Conservation (phyloP, 2,888 invertebrate genomes). For the Tyria jacobaeae region DNA sequence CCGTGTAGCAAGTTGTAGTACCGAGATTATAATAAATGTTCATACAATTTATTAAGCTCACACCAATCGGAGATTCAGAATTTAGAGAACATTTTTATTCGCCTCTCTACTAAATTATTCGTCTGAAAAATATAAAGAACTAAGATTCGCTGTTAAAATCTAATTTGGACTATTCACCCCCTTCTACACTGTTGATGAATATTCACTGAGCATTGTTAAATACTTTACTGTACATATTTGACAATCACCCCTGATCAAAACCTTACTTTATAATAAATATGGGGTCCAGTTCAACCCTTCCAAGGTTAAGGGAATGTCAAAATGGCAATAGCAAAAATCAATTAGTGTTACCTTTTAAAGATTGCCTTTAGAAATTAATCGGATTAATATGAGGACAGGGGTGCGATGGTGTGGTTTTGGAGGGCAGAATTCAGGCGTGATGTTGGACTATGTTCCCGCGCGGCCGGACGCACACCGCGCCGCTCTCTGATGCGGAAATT, state of each 20-base stretch:
- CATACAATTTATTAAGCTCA: constrained; percentile 70
- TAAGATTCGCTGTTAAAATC: constrained; percentile 59
- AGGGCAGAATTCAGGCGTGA: constrained; percentile 31
- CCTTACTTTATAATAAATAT: constrained; percentile 49
- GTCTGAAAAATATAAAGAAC: constrained; percentile 54
- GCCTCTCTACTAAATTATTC: constrained; percentile 56
- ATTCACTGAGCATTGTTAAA: constrained; percentile 79
- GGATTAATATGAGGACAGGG: constrained; percentile 71
- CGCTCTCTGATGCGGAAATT: constrained; percentile 73
- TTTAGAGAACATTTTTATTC: background rate
- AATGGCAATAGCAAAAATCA: constrained; percentile 78
- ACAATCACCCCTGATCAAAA: background rate
- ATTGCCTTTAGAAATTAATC: constrained; percentile 76
- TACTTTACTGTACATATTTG: background rate
- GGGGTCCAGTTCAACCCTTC: constrained; percentile 66
- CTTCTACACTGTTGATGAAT: constrained; percentile 73
- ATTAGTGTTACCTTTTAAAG: constrained; percentile 69
- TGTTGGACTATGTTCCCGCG: constrained; percentile 37
- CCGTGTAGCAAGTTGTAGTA: constrained; percentile 66
- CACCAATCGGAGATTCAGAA: background rate
- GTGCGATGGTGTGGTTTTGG: constrained; percentile 30
- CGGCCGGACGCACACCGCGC: constrained; percentile 55
- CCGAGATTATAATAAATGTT: constrained; percentile 69
- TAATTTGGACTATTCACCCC: constrained; percentile 53
- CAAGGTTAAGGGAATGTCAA: constrained; percentile 70